Evolutionary conservation across 1,140 invertebrate species (phyloP), one percentile per base, ranked within the genome.

Genomic region (Apocrypta bakeri): DNA sequence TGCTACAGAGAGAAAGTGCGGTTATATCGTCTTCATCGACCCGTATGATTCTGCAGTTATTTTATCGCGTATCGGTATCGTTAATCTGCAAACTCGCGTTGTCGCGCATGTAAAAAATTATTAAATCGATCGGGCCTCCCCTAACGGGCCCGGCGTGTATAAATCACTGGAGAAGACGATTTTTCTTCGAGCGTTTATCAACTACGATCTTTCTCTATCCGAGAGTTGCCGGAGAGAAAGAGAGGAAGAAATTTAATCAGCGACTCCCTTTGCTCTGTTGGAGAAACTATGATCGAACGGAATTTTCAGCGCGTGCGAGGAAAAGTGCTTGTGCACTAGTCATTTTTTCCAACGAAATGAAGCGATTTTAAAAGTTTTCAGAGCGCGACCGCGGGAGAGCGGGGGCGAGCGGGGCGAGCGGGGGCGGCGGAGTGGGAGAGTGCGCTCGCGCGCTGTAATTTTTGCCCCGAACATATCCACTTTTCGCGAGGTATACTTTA

Each of bases 361-460:
- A 71, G 68, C 68, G 68, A 71, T 71, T 71, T 71, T 31, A 71
- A 71, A 71, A 71, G 12, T 71, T 71, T 71, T 37, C 9, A 24
- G 6, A 8, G 1, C 40, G 14, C 14, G 14, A n/a, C n/a, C n/a
- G n/a, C n/a, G n/a, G n/a, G n/a, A n/a, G n/a, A n/a, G n/a, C n/a
- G n/a, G n/a, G n/a, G n/a, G n/a, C n/a, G n/a, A n/a, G n/a, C n/a
- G n/a, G n/a, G n/a, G n/a, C n/a, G n/a, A n/a, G n/a, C n/a, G n/a
- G n/a, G n/a, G n/a, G n/a, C n/a, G n/a, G n/a, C 17, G 48, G 17
- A 17, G 48, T 21, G 48, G 6, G 48, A 56, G 48, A 56, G 21
- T n/a, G n/a, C n/a, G n/a, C n/a, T n/a, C n/a, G n/a, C n/a, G 27
- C 29, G 68, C 31, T 33, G 68, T 29, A 71, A 71, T 71, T 71